phyloP scores from a whole-genome alignment of 2,113 vertebrate genomes.

The Ophiodon elongatus region DNA sequence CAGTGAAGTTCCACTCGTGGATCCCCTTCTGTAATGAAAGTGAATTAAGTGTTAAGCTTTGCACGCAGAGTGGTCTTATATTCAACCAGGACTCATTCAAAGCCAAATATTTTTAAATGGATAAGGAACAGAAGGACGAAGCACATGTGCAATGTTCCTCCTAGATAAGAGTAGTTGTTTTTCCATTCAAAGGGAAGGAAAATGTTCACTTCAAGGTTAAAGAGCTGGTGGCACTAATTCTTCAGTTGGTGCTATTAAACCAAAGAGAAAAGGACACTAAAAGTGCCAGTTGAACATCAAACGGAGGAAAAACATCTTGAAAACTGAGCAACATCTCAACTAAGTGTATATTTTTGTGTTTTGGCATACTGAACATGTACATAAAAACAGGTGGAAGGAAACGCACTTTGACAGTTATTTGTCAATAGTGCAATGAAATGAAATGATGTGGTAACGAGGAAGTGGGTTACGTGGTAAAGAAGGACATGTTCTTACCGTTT shows the following conservation, averaged over 20 bases:
- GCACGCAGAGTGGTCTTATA: background rate
- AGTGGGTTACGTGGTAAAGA: background rate
- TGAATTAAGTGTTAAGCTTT: background rate
- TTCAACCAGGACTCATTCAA: background rate
- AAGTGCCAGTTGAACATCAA: background rate
- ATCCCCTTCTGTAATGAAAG: slow-evolving; percentile 89
- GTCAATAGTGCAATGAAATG: background rate
- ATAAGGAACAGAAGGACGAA: background rate
- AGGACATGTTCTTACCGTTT: slow-evolving; percentile 84
- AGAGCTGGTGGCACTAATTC: background rate
- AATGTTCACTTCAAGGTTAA: background rate
- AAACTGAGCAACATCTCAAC: background rate
- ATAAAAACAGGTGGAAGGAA: background rate
- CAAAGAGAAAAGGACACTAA: background rate
- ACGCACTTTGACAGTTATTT: background rate
- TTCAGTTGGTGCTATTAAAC: background rate
- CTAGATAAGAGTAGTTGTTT: background rate
- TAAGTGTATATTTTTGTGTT: background rate
- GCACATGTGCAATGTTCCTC: background rate
- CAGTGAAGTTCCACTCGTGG: slow-evolving; percentile 95
- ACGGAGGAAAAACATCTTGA: background rate
- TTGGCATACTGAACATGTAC: background rate
- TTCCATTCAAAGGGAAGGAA: background rate
- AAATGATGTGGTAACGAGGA: background rate
- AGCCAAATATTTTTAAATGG: background rate